Evolutionary conservation across 2,113 vertebrate genomes (phyloP).

Genomic region (Erpornis zantholeuca): DNA sequence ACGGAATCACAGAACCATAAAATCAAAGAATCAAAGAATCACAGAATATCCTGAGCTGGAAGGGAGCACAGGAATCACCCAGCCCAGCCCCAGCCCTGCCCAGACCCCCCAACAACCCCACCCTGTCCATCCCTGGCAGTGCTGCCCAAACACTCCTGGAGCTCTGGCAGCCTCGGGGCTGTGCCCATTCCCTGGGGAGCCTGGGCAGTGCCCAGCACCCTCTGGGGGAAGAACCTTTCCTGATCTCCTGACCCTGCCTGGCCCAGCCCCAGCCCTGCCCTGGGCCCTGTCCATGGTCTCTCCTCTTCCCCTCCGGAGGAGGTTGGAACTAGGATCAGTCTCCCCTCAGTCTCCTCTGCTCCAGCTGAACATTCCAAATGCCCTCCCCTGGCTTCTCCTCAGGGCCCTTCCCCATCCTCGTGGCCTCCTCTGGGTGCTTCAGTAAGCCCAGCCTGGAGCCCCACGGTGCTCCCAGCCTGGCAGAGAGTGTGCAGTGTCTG

Average conservation of each 20-base stretch:
- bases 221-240: neutral
- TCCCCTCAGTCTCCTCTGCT: neutral
- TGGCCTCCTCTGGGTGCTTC: neutral
- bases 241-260: accelerated
- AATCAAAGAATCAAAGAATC: too few relatives aligned
- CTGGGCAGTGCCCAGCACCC: neutral
- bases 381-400: neutral
- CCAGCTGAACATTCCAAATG: neutral
- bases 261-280: neutral
- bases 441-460: neutral
- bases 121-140: neutral
- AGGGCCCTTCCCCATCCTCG: neutral
- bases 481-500: neutral
- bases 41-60: neutral
- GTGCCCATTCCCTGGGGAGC: neutral
- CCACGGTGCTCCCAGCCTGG: neutral
- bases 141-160: neutral
- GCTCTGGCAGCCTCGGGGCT: neutral
- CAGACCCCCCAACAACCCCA: neutral
- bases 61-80: accelerated
- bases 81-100: accelerated
- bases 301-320: neutral
- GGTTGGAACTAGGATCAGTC: neutral
- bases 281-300: neutral
- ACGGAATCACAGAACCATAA: neutral